These are phyloP conservation scores for Myotis daubentonii DNA, from an alignment of 2,797 vertebrate species.

Conservation along the genomic window DNA sequence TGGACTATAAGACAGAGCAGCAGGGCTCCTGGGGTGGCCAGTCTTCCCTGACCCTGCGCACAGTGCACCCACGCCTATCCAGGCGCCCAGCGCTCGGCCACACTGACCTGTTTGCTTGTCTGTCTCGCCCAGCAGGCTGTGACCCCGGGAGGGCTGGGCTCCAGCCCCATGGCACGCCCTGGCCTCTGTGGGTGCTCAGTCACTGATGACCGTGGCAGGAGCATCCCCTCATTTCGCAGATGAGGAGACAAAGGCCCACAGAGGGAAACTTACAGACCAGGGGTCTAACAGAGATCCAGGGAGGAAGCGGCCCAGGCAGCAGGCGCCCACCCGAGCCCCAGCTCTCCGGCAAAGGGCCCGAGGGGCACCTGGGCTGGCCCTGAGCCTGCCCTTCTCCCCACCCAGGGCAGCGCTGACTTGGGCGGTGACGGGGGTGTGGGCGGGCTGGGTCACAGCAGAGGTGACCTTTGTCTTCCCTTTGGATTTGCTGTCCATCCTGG, in stretches of 20 bases:
- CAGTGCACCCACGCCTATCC: background rate
- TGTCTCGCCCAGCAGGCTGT: background rate
- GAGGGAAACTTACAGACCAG: background rate
- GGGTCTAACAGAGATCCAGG: background rate
- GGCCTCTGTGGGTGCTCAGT: background rate
- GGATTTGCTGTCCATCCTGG: background rate
- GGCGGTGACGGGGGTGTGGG: background rate
- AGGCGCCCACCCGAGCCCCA: background rate
- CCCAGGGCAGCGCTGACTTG: constrained; percentile 54
- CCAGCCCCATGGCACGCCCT: background rate
- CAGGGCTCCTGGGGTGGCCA: background rate
- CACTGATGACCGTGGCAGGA: background rate
- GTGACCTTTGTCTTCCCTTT: constrained; percentile 53
- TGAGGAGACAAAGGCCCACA: background rate
- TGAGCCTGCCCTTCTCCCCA: background rate
- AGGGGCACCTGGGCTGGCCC: background rate
- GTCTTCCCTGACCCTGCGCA: background rate
- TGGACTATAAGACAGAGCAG: background rate
- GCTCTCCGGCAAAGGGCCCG: background rate
- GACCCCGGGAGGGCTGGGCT: background rate
- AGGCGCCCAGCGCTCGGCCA: rapidly evolving
- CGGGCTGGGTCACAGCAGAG: constrained; percentile 2
- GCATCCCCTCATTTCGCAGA: background rate
- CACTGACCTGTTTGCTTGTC: too few relatives aligned
- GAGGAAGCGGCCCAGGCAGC: background rate